These are phyloP conservation scores for Catostylus mosaicus DNA, from an alignment of 30 jellyfish, hydroid and myxozoan genomes.

Conservation along the genomic window DNA sequence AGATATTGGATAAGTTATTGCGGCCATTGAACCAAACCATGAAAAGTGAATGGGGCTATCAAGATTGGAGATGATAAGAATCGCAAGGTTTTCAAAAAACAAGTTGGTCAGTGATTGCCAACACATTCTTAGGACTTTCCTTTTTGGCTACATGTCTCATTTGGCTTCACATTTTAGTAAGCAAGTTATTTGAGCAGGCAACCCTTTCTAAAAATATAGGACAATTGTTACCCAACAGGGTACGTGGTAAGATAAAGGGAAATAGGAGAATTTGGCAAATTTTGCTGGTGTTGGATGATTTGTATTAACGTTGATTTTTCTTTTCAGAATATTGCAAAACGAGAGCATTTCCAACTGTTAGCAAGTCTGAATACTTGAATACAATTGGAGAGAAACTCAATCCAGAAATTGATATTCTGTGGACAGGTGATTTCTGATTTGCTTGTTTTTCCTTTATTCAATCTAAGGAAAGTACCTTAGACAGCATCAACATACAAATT, in stretches of 20 bases:
- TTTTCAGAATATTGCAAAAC: constrained; percentile 90
- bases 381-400: constrained; percentile 81
- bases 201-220: constrained; percentile 2
- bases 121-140: neutral
- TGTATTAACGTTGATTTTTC: constrained; percentile 2
- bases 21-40: no score
- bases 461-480: no score
- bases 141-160: constrained; percentile 32
- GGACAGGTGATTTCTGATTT: constrained; percentile 90
- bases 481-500: no score
- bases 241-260: constrained; percentile 44
- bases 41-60: no score
- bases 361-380: constrained; percentile 83
- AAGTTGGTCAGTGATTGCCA: neutral
- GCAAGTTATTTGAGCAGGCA: constrained; percentile 44
- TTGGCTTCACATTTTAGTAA: constrained; percentile 32
- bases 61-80: constrained; percentile 1
- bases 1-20: no score
- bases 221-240: constrained; percentile 10
- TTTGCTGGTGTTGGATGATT: neutral
- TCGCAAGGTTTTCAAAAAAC: constrained; percentile 49
- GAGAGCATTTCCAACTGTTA: constrained; percentile 86
- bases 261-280: constrained; percentile 70
- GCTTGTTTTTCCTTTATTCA: no score
- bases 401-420: constrained; percentile 73